Base-by-base conservation (phyloP, 2,888 invertebrate genomes). In the Anoncus sp. region DNA sequence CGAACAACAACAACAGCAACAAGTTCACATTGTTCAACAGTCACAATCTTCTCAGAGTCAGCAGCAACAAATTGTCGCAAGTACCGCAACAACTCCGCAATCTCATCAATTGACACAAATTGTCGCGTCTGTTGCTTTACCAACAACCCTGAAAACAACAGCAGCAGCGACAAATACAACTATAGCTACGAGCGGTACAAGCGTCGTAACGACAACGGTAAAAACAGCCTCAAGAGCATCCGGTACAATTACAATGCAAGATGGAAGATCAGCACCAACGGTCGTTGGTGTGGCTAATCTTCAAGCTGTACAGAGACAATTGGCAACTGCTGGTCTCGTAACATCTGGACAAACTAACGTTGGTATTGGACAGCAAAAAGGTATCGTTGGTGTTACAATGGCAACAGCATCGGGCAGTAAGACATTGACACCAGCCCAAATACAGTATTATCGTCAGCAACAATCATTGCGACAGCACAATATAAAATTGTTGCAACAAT, bases 381-480 rank as follows among this genome's bases (percentile, higher is more conserved):
- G 90, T 3, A 81, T 91, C 14, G 90, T 92, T 4, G 92, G 93
- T 2, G 92, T 93, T 0, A 92, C 92, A 43, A 91, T 93, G 75
- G 92, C 92, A 5, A 91, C 93, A 0, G 84, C 88, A 0, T 79
- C 88, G 43, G 92, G 93, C 70, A 92, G 91, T 49, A 93, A 93
- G 86, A 91, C 92, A 5, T 87, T 94, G 22, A 93, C 92, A 22
- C 92, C 92, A 3, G 92, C 93, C 0, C 94, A 94, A 81, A 84
- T 94, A 69, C 94, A 95, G 85, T 92, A 94, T 85, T 94, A 94
- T 82, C 92, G 94, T n/a, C 95, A 95, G 86, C 94, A 94, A 87
- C 93, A 85, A 87, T 89, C 77, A 83, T 92, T 70, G 85, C 92
- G 80, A 76, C 92, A 82, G 87, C 93, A 81, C 14, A 83, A 90